phyloP scores from a whole-genome alignment of 2,797 vertebrate species.

The Fistularia commersonii region DNA sequence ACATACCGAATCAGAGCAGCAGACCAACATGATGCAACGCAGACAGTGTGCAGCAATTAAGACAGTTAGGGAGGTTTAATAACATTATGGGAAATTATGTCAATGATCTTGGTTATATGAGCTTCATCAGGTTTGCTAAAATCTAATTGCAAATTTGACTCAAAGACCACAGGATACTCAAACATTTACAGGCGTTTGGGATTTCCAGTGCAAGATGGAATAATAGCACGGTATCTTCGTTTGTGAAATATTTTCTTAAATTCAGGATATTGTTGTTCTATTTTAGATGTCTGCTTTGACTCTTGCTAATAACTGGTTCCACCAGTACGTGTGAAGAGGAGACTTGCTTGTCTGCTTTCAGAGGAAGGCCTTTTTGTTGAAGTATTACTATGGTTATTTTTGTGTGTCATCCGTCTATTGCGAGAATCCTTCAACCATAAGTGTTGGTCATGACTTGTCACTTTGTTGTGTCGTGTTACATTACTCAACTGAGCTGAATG shows the following conservation, averaged over 20 bases:
- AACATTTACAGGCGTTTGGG: slow-evolving; percentile 7
- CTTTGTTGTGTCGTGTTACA: no score
- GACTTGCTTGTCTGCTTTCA: slow-evolving; percentile 7
- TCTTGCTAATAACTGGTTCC: not conserved
- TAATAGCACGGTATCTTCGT: no score
- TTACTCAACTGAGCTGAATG: slow-evolving; percentile 3
- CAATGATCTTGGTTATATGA: slow-evolving; percentile 5
- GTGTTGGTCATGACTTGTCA: not conserved
- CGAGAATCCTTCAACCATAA: no score
- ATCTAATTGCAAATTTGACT: slow-evolving; percentile 11
- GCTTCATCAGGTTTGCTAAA: slow-evolving; percentile 24
- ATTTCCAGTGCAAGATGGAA: no score
- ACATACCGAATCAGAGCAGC: slow-evolving; percentile 41
- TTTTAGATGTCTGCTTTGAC: not conserved
- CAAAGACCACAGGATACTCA: slow-evolving; percentile 3
- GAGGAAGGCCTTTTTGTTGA: not conserved
- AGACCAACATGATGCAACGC: slow-evolving; percentile 22
- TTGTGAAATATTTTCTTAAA: no score
- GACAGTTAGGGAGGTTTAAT: slow-evolving; percentile 13
- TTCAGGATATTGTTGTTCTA: no score
- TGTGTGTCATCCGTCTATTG: no score
- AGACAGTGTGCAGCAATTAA: slow-evolving; percentile 14
- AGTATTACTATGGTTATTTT: no score
- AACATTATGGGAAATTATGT: slow-evolving; percentile 11
- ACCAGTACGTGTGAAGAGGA: not conserved